A percentile compares a stretch with the other conserved stretches of the same genome.
These are phyloP conservation scores for Enteromius unitaeniatus DNA, from an alignment of 2,797 vertebrate species.

Conservation along the genomic window DNA sequence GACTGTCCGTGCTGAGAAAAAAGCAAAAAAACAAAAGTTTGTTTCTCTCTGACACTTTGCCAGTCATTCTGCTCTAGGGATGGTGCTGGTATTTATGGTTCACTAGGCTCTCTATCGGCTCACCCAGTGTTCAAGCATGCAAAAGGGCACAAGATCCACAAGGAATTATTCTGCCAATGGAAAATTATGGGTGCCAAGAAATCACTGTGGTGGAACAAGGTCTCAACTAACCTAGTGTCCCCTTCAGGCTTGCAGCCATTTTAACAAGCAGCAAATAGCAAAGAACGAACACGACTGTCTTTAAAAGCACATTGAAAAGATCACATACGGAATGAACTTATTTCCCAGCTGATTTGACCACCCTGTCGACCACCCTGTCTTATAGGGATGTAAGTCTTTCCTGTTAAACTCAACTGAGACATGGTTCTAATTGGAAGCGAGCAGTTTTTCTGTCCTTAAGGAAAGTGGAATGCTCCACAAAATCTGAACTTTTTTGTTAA, in stretches of 20 bases:
- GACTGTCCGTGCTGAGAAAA: constrained; percentile 63
- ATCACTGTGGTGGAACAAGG: constrained; percentile 23
- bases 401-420: background rate
- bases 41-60: constrained; percentile 62
- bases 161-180: constrained; percentile 43
- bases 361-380: background rate
- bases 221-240: constrained; percentile 20
- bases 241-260: background rate
- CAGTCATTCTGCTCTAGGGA: constrained; percentile 60
- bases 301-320: constrained; percentile 19
- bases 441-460: background rate
- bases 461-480: background rate
- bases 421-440: background rate
- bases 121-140: constrained; percentile 26
- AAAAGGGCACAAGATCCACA: constrained; percentile 47
- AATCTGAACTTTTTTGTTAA: background rate
- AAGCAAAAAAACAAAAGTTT: constrained; percentile 56
- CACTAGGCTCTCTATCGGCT: constrained; percentile 35
- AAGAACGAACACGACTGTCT: background rate
- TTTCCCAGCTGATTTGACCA: constrained; percentile 16
- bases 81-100: constrained; percentile 52
- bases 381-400: background rate
- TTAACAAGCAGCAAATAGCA: constrained; percentile 20
- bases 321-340: background rate
- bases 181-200: constrained; percentile 33